Evolutionary conservation across 2,888 invertebrate species (phyloP).

Genomic region (Drosophila yooni): DNA sequence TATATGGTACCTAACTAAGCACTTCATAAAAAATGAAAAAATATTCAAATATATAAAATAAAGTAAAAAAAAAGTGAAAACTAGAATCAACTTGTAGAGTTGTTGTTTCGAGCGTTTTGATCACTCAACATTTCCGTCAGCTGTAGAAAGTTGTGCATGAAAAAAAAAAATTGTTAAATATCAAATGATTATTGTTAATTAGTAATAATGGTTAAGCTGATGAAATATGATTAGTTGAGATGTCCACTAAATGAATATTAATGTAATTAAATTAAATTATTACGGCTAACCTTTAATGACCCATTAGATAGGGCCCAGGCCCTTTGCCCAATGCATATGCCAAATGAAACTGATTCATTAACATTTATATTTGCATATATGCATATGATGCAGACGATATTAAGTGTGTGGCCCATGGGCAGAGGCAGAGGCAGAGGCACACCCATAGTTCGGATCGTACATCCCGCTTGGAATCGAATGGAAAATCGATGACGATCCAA

Average conservation of each 20-base stretch:
- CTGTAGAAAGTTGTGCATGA: constrained; percentile 28
- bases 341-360: constrained; percentile 45
- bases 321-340: constrained; percentile 47
- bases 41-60: not conserved
- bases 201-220: not conserved
- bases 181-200: constrained; percentile 4
- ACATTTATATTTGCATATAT: constrained; percentile 39
- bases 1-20: too few relatives aligned
- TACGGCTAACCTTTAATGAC: constrained; percentile 26
- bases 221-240: constrained; percentile 23
- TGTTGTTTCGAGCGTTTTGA: too few relatives aligned
- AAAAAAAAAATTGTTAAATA: not conserved
- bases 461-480: not conserved
- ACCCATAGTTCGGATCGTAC: constrained; percentile 17
- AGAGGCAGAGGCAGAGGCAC: constrained; percentile 22
- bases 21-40: not conserved
- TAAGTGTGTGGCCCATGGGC: constrained; percentile 28
- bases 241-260: constrained; percentile 46
- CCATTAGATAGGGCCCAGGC: constrained; percentile 41
- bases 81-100: not conserved
- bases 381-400: not conserved
- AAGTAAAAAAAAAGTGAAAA: not conserved
- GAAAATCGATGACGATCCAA: not conserved
- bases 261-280: constrained; percentile 47
- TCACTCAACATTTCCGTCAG: not conserved